Percentiles rank a stretch among this genome's conserved stretches.
phyloP scores from a whole-genome alignment of 2,888 invertebrate species.

The Yponomeuta sedellus region DNA sequence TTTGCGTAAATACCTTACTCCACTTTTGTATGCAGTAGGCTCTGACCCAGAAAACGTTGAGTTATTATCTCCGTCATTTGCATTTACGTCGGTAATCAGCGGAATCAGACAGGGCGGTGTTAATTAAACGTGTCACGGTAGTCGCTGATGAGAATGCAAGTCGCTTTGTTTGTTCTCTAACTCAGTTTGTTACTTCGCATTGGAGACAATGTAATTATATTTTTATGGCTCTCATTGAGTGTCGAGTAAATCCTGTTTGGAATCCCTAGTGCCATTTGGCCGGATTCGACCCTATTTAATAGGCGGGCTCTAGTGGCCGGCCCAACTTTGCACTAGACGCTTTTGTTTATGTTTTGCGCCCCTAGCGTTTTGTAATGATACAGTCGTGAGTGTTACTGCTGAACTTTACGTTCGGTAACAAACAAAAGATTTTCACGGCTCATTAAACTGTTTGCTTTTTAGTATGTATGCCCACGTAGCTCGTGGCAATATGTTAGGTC shows the following conservation, averaged over 20 bases:
- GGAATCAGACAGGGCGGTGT: neutral
- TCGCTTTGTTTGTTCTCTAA: slow-evolving; percentile 37
- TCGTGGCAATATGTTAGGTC: too few relatives aligned
- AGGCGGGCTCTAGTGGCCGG: slow-evolving; percentile 51
- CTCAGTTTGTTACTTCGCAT: slow-evolving; percentile 51
- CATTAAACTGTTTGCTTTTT: neutral
- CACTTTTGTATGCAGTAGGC: slow-evolving; percentile 50
- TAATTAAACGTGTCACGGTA: slow-evolving; percentile 18
- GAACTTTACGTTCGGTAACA: slow-evolving; percentile 17
- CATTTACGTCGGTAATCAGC: neutral
- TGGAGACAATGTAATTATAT: slow-evolving; percentile 67
- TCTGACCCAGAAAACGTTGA: slow-evolving; percentile 32
- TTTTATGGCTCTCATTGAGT: slow-evolving; percentile 67
- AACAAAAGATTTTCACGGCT: slow-evolving; percentile 9
- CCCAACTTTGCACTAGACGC: slow-evolving; percentile 43
- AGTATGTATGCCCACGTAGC: neutral
- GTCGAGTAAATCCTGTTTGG: slow-evolving; percentile 65
- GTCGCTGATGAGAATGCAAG: slow-evolving; percentile 45
- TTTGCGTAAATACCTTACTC: slow-evolving; percentile 65
- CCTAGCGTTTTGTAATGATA: slow-evolving; percentile 48
- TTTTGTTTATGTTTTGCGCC: slow-evolving; percentile 53
- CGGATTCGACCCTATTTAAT: slow-evolving; percentile 63
- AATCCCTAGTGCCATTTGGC: slow-evolving; percentile 61
- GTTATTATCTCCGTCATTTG: slow-evolving; percentile 30
- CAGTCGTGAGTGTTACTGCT: slow-evolving; percentile 42